Base-by-base conservation (phyloP, 2,888 invertebrate genomes). In the Drosophila rellima region DNA sequence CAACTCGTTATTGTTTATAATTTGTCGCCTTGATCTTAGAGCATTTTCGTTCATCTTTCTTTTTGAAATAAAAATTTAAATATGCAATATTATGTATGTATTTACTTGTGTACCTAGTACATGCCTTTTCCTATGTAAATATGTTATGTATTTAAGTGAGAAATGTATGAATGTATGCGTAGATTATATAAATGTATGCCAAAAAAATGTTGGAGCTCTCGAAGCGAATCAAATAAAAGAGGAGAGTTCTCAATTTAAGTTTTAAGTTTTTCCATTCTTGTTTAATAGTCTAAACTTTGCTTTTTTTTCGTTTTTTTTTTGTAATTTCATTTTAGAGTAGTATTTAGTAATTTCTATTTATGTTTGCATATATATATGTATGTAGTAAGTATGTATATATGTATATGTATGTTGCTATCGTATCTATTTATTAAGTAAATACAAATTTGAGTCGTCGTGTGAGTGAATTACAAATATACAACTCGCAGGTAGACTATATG, bases 1-100 rank as follows among this genome's bases (percentile, higher is more conserved):
- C 88, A 84, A 82, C 87, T 88, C 85, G 87, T 82, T 80, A 79
- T 88, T 88, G 70, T 77, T 67, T 59, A 62, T 78, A 87, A 81
- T 89, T 67, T 77, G 69, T 85, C 69, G 81, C 69, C 54, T 62
- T 62, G 74, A 57, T 73, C 45, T 73, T 57, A 73, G 71, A 71
- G 70, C 70, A 59, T 59, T 75, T 62, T 69, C 54, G 59, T 64
- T 44, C 52, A 61, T 59, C 13, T 44, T n/a, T 29, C 55, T 44
- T 10, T 29, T 59, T 44, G 23, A 33, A 13, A 20, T 33, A 37
- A 31, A 26, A 72, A 55, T 78, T 54, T 71, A 69, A 69, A 69
- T 69, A 69, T 70, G 70, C 63, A 70, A 39, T 70, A 63, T 66
- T 70, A 64, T 57, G 33, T 40, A 52, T 56, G 18, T 54, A 54